These are phyloP conservation scores for Cloeon dipterum DNA, from an alignment of 2,888 invertebrate species.

Conservation along the genomic window DNA sequence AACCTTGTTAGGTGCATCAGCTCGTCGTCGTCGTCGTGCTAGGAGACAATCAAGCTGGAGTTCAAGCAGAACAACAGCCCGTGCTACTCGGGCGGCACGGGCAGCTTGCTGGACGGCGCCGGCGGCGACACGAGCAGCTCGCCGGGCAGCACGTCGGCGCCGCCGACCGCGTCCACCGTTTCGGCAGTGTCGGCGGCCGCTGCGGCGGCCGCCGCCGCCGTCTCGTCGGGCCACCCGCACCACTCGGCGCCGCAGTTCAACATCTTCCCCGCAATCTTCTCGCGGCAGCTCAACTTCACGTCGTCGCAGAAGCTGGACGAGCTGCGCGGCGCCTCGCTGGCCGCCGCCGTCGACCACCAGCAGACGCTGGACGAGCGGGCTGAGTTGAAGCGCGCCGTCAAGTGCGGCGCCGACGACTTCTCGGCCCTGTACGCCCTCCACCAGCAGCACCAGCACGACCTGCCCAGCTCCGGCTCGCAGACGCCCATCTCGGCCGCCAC, in stretches of 20 bases:
- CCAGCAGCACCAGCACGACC: conserved; percentile 13
- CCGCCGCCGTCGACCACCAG: conserved; percentile 5
- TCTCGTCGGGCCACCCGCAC: conserved; percentile 3
- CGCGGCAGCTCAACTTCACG: conserved; percentile 70
- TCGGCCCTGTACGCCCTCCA: conserved; percentile 55
- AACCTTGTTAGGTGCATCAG: no score
- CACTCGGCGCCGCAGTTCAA: conserved; percentile 43
- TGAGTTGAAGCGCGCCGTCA: conserved; percentile 29
- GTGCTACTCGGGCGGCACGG: conserved; percentile 1
- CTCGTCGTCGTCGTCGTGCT: no score
- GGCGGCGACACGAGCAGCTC: conserved; percentile 15
- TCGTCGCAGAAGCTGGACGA: conserved; percentile 23
- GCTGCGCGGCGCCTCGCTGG: conserved; percentile 3
- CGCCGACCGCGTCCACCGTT: conserved; percentile 3
- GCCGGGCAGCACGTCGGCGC: conserved; percentile 11
- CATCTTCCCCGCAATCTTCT: conserved; percentile 78
- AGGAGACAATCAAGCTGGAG: conserved; percentile 1
- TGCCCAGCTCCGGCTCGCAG: conserved; percentile 16
- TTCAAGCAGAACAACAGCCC: conserved; percentile 1
- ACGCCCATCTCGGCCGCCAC: conserved; percentile 26
- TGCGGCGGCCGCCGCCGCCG: conserved; percentile 5
- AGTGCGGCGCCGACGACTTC: conserved; percentile 81
- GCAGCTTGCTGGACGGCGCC: conserved; percentile 27
- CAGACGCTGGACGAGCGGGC: conserved; percentile 3
- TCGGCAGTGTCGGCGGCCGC: conserved; percentile 4